phyloP scores from a whole-genome alignment of 1,140 invertebrate genomes.

The Pogonognathellus flavescens region DNA sequence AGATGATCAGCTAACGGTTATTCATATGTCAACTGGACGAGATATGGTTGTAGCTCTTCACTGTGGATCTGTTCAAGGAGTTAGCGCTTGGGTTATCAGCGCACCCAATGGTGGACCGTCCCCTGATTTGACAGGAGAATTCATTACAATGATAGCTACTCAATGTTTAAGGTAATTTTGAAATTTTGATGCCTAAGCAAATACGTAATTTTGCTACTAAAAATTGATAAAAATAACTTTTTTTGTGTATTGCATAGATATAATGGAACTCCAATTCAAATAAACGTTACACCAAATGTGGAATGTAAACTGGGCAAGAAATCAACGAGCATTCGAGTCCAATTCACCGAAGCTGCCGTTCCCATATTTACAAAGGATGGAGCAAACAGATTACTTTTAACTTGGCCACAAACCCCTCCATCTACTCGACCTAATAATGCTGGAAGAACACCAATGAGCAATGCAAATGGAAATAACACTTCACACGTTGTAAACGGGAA shows the following conservation, averaged over 20 bases:
- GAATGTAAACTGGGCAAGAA: constrained; percentile 65
- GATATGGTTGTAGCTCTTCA: constrained; percentile 89
- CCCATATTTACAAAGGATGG: constrained; percentile 65
- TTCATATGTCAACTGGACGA: constrained; percentile 89
- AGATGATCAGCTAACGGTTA: constrained; percentile 88
- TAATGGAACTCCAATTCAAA: constrained; percentile 76
- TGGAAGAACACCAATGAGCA: background rate
- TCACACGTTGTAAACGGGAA: constrained; percentile 38
- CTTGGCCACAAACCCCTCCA: constrained; percentile 61
- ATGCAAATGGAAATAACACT: constrained; percentile 34
- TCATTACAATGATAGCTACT: constrained; percentile 85
- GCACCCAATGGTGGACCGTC: constrained; percentile 70
- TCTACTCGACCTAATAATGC: background rate
- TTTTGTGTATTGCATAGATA: constrained; percentile 15
- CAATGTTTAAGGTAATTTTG: constrained; percentile 80
- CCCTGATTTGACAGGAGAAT: constrained; percentile 78
- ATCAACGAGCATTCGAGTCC: constrained; percentile 64
- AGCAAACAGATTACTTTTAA: constrained; percentile 57
- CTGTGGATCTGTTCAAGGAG: constrained; percentile 73
- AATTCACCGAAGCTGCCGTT: constrained; percentile 49
- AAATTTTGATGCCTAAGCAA: no score
- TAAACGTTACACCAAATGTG: constrained; percentile 76
- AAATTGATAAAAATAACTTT: background rate
- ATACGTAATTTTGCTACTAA: no score
- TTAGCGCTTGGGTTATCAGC: constrained; percentile 69